Base-by-base conservation (phyloP, 2,888 invertebrate genomes). In the Limnephilus lunatus region DNA sequence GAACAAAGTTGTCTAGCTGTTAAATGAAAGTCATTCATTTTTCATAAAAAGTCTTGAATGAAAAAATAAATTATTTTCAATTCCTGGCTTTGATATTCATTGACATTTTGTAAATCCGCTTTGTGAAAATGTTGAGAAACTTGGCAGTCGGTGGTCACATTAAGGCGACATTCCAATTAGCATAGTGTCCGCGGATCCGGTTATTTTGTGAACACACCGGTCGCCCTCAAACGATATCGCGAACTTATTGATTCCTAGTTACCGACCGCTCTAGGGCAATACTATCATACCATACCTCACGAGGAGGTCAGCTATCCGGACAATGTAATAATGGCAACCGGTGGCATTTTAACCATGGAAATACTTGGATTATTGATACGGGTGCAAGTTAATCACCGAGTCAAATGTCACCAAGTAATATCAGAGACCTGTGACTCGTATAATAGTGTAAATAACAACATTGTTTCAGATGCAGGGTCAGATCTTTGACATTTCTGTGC, bases 141-240 rank as follows among this genome's bases (percentile, higher is more conserved):
- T 30, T 25, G 12, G 87, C 32, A 25, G 35, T 68, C 68, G 5
- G 87, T 35, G 25, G 35, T 35, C 25, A 87, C 87, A 87, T 87
- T 53, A 87, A 53, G 53, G 87, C 87, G 87, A 87, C 87, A 87
- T 87, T 87, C 87, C 87, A 87, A 91, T 91, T 91, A 91, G 91
- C 91, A 91, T 91, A 91, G 85, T 80, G 80, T 86, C 81, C 91
- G 81, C 91, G 80, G 81, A 91, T 91, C 91, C 91, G 81, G 91
- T 86, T 91, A 86, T 86, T 87, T 87, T 87, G 87, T 87, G 87
- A 87, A 30, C 87, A 48, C 35, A 44, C 35, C 44, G 85, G n/a
- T 86, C 85, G 85, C 85, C 85, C 44, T 86, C 85, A 87, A 31
- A 87, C 11, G 12, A 31, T 31, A 68, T 87, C 87, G 48, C 15